Evolutionary conservation across 2,797 vertebrate species (phyloP).

Genomic region (Nothura maculosa): DNA sequence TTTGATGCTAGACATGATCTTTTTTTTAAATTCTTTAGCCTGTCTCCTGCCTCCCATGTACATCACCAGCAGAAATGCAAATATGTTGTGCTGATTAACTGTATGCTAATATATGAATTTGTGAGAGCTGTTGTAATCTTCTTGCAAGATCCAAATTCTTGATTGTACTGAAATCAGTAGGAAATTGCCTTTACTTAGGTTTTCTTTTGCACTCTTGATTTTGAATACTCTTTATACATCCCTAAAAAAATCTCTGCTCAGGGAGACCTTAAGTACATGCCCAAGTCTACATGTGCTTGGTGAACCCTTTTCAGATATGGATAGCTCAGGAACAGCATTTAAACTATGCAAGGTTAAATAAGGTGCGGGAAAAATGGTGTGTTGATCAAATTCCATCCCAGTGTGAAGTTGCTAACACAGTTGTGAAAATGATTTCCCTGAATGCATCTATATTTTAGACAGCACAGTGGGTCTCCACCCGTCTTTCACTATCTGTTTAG

Average conservation of each 20-base stretch:
- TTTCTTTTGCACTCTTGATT: not conserved
- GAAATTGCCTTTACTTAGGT: not conserved
- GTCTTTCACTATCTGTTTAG: not conserved
- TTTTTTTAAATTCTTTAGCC: not conserved
- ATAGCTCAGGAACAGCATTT: not conserved
- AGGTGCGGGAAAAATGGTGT: not conserved
- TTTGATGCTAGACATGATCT: not conserved
- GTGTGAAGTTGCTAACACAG: not conserved
- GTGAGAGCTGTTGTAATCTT: not conserved
- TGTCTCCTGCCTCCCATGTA: not conserved
- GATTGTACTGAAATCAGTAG: not conserved
- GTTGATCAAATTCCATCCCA: not conserved
- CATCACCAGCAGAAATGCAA: not conserved
- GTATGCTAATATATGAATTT: not conserved
- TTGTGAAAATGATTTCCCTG: not conserved
- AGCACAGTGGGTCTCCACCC: not conserved
- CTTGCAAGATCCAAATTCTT: not conserved
- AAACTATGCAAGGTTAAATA: not conserved
- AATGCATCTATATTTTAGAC: not conserved
- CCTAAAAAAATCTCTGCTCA: not conserved
- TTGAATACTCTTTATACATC: not conserved
- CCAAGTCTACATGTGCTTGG: not conserved
- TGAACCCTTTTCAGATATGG: rapidly evolving
- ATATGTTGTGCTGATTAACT: not conserved
- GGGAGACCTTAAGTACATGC: not conserved